These are phyloP conservation scores for Zaprionus obscuricornis DNA, from an alignment of 2,888 invertebrate species.

Conservation along the genomic window DNA sequence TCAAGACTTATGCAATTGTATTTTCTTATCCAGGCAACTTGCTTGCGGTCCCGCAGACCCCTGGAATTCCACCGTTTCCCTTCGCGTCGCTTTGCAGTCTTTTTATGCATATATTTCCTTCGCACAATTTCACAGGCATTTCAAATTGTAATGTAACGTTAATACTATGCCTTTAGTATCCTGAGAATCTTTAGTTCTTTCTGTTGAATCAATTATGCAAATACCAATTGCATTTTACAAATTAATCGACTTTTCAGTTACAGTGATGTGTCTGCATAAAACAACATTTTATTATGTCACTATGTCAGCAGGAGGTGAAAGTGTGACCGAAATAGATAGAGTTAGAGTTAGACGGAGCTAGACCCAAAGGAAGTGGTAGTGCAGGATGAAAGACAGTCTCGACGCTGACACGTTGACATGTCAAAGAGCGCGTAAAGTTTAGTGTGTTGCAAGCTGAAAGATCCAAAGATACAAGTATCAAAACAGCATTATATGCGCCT, in stretches of 20 bases:
- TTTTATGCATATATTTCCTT: slow-evolving; percentile 15
- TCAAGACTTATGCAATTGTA: slow-evolving; percentile 71
- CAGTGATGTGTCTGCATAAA: slow-evolving; percentile 22
- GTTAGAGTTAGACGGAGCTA: neutral
- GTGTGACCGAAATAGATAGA: neutral
- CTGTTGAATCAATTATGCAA: slow-evolving; percentile 73
- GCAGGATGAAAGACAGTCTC: too few relatives aligned
- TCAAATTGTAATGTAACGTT: slow-evolving; percentile 6
- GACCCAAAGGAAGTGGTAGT: neutral
- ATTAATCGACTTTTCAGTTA: slow-evolving; percentile 3
- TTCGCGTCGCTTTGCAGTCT: slow-evolving; percentile 3
- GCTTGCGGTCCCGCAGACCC: slow-evolving; percentile 20
- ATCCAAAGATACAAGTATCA: slow-evolving; percentile 44
- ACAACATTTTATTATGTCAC: slow-evolving; percentile 77
- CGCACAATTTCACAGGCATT: slow-evolving; percentile 62
- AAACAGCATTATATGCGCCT: slow-evolving; percentile 29
- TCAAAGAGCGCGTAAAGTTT: slow-evolving; percentile 77
- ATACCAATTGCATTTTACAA: slow-evolving; percentile 40
- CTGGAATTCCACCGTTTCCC: too few relatives aligned
- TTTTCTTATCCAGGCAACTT: slow-evolving; percentile 58
- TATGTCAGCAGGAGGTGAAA: too few relatives aligned
- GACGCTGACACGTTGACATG: slow-evolving; percentile 70
- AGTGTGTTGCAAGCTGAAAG: slow-evolving; percentile 67
- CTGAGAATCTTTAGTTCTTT: neutral
- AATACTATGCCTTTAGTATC: neutral